Evolutionary conservation across 1,140 invertebrate species (phyloP).

Genomic region (Drosophila eugracilis): DNA sequence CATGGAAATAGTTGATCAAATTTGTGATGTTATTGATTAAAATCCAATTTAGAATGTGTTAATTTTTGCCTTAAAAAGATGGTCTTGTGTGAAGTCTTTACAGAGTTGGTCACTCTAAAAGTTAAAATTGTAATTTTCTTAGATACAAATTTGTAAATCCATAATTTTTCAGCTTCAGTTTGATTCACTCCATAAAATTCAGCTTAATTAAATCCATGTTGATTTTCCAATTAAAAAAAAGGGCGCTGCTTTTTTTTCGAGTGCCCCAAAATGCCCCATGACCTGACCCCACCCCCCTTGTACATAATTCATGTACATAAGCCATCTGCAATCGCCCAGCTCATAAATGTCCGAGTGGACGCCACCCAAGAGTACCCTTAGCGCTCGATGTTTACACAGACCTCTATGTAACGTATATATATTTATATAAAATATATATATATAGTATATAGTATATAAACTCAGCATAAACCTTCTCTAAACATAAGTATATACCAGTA

Average conservation of each 20-base stretch:
- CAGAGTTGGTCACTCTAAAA: neutral
- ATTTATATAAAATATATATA: no score
- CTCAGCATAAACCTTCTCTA: neutral
- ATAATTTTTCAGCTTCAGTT: no score
- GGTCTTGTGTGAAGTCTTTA: neutral
- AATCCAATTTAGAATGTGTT: no score
- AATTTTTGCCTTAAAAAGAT: no score
- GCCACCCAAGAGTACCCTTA: constrained; percentile 8
- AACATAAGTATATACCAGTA: constrained; percentile 12
- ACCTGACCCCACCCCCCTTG: neutral
- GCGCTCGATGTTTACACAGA: constrained; percentile 11
- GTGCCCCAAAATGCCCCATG: no score
- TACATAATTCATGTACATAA: constrained; percentile 22
- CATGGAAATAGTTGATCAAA: neutral
- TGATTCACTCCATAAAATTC: no score
- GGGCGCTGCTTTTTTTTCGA: neutral
- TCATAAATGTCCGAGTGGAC: constrained; percentile 11
- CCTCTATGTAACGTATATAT: constrained; percentile 11
- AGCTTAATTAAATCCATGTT: neutral
- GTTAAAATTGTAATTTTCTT: no score
- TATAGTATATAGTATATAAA: constrained; percentile 5
- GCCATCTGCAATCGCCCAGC: constrained; percentile 12
- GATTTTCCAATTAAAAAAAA: neutral
- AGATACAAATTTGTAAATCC: no score
- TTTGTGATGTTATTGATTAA: no score